Evolutionary conservation across 2,797 vertebrate genomes (phyloP).

Genomic region (Lerista edwardsae): DNA sequence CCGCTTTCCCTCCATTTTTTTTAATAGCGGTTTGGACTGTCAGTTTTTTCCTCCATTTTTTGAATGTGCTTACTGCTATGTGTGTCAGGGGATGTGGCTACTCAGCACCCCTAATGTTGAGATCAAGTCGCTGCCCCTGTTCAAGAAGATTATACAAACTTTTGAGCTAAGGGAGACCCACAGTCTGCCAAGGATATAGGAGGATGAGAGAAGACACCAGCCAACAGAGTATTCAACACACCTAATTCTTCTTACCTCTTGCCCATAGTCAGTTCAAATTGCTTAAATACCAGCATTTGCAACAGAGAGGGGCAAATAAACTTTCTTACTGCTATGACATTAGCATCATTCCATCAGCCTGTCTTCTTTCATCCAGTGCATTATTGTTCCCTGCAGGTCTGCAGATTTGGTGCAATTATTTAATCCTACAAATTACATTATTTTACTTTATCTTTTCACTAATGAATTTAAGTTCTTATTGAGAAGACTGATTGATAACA

Average conservation of each 20-base stretch:
- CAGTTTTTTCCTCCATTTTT: no score
- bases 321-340: accelerated
- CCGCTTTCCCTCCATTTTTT: no score
- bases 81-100: no score
- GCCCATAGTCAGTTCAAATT: not conserved
- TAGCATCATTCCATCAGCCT: not conserved
- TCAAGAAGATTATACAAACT: not conserved
- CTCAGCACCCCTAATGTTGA: no score
- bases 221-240: constrained; percentile 45
- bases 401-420: constrained; percentile 13
- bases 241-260: no score
- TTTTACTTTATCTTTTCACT: constrained; percentile 25
- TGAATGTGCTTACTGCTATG: no score
- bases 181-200: no score
- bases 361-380: not conserved
- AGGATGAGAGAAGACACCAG: constrained; percentile 20
- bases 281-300: not conserved
- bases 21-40: no score
- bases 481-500: accelerated
- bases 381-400: constrained; percentile 16
- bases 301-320: not conserved
- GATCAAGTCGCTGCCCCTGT: no score
- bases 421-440: constrained; percentile 7
- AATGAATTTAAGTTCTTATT: constrained; percentile 15
- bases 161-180: not conserved